Percentiles rank a stretch among this genome's conserved stretches.
Evolutionary conservation across 2,888 invertebrate genomes (phyloP).

Genomic region (Aphrophora alni): DNA sequence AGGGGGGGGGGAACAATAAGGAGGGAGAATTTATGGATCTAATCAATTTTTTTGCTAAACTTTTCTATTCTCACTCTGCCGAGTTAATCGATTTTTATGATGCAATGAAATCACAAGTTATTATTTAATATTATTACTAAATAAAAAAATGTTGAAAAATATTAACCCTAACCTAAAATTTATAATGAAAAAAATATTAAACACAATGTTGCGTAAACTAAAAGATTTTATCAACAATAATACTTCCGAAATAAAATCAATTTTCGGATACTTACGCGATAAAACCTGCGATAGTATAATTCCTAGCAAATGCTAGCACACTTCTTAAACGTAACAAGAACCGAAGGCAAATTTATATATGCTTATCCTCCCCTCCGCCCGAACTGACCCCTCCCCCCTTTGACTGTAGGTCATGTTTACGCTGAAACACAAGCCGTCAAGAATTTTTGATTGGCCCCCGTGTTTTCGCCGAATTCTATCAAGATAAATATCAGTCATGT

Average conservation of each 20-base stretch:
- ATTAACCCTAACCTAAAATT: too few relatives aligned
- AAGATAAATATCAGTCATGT: background rate
- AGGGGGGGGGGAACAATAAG: background rate
- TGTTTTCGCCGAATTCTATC: constrained; percentile 6
- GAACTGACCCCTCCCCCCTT: background rate
- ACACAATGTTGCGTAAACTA: too few relatives aligned
- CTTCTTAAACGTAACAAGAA: background rate
- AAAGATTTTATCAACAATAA: too few relatives aligned
- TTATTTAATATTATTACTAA: too few relatives aligned
- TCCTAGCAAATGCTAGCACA: background rate
- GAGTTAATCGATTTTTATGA: too few relatives aligned
- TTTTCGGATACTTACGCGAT: too few relatives aligned
- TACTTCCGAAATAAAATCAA: too few relatives aligned
- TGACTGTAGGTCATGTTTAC: background rate
- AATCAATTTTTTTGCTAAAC: background rate
- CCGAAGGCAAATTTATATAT: background rate
- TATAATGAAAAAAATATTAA: too few relatives aligned
- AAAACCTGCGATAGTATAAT: too few relatives aligned
- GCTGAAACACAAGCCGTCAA: background rate
- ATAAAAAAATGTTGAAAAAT: too few relatives aligned
- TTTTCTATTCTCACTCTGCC: background rate
- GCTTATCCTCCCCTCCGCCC: background rate
- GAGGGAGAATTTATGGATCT: background rate
- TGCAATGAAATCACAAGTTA: too few relatives aligned
- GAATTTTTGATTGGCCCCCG: constrained; percentile 9